phyloP scores from a whole-genome alignment of 64 coral and sea anemone genomes.

The Montipora sp. region DNA sequence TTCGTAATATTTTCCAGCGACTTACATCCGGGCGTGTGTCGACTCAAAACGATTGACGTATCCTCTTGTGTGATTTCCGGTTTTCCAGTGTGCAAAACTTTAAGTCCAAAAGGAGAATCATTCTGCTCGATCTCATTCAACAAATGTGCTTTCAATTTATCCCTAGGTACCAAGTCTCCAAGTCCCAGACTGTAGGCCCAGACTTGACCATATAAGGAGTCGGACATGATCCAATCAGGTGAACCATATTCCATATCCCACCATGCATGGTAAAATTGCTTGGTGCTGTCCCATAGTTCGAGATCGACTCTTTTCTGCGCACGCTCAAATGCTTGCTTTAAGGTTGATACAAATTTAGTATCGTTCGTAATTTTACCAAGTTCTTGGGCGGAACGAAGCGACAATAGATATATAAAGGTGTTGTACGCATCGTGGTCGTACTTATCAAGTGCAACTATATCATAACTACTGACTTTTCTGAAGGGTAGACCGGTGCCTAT shows the following conservation, averaged over 20 bases:
- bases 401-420: conserved; percentile 69
- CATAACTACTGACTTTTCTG: conserved; percentile 81
- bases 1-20: conserved; percentile 93
- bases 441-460: conserved; percentile 76
- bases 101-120: conserved; percentile 82
- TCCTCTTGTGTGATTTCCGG: conserved; percentile 70
- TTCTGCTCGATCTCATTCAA: conserved; percentile 70
- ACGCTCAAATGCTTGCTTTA: conserved; percentile 38
- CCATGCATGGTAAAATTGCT: conserved; percentile 82
- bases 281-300: conserved; percentile 75
- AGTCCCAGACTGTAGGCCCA: conserved; percentile 88
- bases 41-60: conserved; percentile 77
- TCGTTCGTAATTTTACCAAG: conserved; percentile 68
- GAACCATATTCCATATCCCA: conserved; percentile 94
- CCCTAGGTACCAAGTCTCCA: conserved; percentile 74
- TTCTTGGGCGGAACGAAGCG: conserved; percentile 68
- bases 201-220: conserved; percentile 92
- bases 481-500: conserved; percentile 89
- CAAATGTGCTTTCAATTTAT: conserved; percentile 79
- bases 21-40: conserved; percentile 70
- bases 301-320: conserved; percentile 69
- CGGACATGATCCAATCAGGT: conserved; percentile 91
- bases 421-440: conserved; percentile 89
- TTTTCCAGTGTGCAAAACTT: conserved; percentile 59
- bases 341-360: conserved; percentile 22